These are phyloP conservation scores for Syngnathoides biaculeatus DNA, from an alignment of 2,113 vertebrate species.

Conservation along the genomic window DNA sequence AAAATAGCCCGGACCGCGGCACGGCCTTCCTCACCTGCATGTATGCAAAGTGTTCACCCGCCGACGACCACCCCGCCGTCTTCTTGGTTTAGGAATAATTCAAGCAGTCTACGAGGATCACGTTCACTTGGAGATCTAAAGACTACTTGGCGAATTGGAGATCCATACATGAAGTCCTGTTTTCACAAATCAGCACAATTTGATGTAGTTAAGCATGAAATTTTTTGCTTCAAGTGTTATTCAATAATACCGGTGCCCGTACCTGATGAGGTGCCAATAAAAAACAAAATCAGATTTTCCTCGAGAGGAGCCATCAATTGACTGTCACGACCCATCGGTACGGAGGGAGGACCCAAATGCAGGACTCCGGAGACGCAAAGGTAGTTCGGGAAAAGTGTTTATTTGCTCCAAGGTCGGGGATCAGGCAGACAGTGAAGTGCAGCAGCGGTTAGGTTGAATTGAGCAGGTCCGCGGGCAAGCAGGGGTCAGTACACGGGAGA, in stretches of 20 bases:
- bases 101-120: background rate
- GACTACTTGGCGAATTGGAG: background rate
- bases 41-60: background rate
- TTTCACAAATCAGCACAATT: background rate
- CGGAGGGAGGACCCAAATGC: no score
- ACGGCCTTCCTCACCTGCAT: constrained; percentile 6
- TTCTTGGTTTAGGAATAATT: background rate
- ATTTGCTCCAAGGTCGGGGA: no score
- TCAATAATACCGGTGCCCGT: no score
- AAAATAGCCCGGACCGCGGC: constrained; percentile 28
- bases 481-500: no score
- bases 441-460: no score
- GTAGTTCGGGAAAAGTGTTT: no score
- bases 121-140: background rate
- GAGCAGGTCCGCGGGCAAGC: no score
- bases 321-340: no score
- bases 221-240: background rate
- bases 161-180: background rate
- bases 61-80: constrained; percentile 4
- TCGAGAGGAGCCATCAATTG: background rate
- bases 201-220: background rate
- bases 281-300: background rate
- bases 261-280: no score
- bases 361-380: no score
- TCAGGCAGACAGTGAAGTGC: no score